A percentile compares a stretch with the other conserved stretches of the same genome.
Conservation (phyloP, 2,888 invertebrate genomes). For the Glyphotaelius pellucidus region DNA sequence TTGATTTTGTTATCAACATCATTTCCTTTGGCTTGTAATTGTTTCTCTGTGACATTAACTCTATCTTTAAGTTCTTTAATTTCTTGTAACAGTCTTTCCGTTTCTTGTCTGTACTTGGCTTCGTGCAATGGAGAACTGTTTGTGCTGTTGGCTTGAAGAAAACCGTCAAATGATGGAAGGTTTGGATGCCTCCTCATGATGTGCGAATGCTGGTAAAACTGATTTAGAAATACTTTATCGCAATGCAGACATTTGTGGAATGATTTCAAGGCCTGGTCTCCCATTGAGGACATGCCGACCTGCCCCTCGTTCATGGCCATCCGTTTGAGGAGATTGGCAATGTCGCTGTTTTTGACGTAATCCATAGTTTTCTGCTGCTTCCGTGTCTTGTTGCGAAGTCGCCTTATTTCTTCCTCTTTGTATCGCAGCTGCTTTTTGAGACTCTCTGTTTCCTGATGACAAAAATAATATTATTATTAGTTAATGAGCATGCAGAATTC, state of each 20-base stretch:
- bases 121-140: slow-evolving; percentile 69
- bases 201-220: slow-evolving; percentile 81
- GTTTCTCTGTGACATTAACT: slow-evolving; percentile 78
- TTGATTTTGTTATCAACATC: neutral
- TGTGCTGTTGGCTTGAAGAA: slow-evolving; percentile 56
- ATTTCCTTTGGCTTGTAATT: slow-evolving; percentile 70
- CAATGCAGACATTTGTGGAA: slow-evolving; percentile 81
- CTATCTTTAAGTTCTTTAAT: slow-evolving; percentile 81
- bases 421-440: slow-evolving; percentile 75
- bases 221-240: slow-evolving; percentile 82
- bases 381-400: slow-evolving; percentile 75
- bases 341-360: slow-evolving; percentile 54
- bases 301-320: slow-evolving; percentile 53
- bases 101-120: slow-evolving; percentile 76
- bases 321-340: slow-evolving; percentile 56
- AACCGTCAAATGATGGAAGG: slow-evolving; percentile 65
- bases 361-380: slow-evolving; percentile 66
- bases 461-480: slow-evolving; percentile 61
- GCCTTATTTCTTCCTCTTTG: slow-evolving; percentile 76
- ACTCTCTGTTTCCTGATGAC: slow-evolving; percentile 75
- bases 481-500: too few species aligned
- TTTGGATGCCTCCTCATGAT: slow-evolving; percentile 78
- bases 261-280: slow-evolving; percentile 70
- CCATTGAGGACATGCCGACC: slow-evolving; percentile 67
- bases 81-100: slow-evolving; percentile 81